These are phyloP conservation scores for Lacerta viridis DNA, from an alignment of 2,797 vertebrate species.

Conservation along the genomic window DNA sequence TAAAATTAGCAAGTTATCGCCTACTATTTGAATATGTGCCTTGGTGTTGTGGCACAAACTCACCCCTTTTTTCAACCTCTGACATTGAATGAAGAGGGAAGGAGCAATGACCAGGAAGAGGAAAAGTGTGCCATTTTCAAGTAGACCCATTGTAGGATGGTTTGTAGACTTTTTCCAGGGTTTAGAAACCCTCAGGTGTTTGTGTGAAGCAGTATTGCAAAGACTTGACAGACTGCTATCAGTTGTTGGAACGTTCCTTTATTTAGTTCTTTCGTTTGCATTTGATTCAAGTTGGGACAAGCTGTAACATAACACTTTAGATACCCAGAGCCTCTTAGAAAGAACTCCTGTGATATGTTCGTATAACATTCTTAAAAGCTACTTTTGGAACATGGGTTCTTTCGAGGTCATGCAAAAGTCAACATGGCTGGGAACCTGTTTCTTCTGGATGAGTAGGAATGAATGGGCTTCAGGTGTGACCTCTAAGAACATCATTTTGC, in stretches of 20 bases:
- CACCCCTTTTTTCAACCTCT: background rate
- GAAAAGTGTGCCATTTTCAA: background rate
- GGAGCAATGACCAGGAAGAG: background rate
- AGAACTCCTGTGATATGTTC: slow-evolving; percentile 6
- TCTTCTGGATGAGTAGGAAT: slow-evolving; percentile 7
- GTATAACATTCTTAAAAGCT: background rate
- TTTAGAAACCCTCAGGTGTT: background rate
- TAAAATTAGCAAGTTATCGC: background rate
- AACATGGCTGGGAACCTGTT: background rate
- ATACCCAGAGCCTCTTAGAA: background rate
- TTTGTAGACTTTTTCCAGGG: background rate
- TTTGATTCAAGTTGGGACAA: background rate
- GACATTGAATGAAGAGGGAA: background rate
- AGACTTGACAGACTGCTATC: background rate
- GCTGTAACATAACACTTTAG: background rate
- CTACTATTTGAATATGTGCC: background rate
- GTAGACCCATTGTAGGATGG: background rate
- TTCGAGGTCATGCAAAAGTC: background rate
- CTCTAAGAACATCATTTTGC: background rate
- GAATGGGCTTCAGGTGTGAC: background rate
- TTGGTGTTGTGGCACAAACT: background rate
- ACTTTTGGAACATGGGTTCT: background rate
- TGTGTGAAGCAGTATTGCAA: background rate
- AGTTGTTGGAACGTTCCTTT: background rate
- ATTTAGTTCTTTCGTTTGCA: background rate